Conservation (phyloP, 2,888 invertebrate species). For the Linnaemya tessellans region DNA sequence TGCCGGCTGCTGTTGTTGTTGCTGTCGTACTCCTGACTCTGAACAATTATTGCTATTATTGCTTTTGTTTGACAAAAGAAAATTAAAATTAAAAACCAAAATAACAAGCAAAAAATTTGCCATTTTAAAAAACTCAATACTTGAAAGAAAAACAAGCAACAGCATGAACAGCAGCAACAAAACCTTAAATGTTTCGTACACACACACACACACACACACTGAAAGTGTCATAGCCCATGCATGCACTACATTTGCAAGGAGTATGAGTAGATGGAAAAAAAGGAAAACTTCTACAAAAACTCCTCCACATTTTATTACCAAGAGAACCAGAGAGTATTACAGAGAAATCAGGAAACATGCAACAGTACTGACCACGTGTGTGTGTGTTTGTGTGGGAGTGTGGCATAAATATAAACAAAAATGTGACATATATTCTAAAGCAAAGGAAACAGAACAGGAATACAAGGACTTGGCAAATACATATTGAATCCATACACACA, state of each 20-base stretch:
- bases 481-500: too few relatives aligned
- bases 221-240: not conserved
- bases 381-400: not conserved
- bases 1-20: conserved; percentile 21
- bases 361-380: conserved; percentile 23
- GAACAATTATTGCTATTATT: not conserved
- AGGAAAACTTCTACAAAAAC: conserved; percentile 60
- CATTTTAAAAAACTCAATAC: conserved; percentile 12
- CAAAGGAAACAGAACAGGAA: conserved; percentile 16
- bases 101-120: not conserved
- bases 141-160: conserved; percentile 36
- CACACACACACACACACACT: not conserved
- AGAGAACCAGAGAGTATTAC: conserved; percentile 36
- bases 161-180: conserved; percentile 35
- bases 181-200: conserved; percentile 10
- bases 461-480: conserved; percentile 23
- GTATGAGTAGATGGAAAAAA: conserved; percentile 49
- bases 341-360: conserved; percentile 19
- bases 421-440: conserved; percentile 64
- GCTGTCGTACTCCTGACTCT: not conserved
- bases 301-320: conserved; percentile 31
- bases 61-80: conserved; percentile 44
- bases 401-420: conserved; percentile 33
- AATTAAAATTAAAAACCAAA: conserved; percentile 46
- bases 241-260: not conserved